These are phyloP conservation scores for Sebastolobus altivelis DNA, from an alignment of 2,797 vertebrate genomes.

Conservation along the genomic window DNA sequence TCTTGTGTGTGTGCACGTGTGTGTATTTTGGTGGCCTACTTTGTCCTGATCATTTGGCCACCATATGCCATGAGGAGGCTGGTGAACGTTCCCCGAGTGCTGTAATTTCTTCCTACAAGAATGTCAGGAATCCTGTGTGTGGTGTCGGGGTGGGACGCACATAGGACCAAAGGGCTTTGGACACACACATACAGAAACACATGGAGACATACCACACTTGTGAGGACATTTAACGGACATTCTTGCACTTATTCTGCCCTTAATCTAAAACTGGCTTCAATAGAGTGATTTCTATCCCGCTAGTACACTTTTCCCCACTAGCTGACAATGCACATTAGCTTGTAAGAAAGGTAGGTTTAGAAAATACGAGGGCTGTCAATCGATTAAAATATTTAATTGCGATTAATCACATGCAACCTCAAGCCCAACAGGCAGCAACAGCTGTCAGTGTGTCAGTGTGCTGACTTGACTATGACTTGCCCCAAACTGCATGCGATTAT, in stretches of 20 bases:
- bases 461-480: no score
- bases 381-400: no score
- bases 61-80: slow-evolving; percentile 66
- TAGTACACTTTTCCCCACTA: neutral
- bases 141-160: slow-evolving; percentile 69
- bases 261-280: slow-evolving; percentile 16
- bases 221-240: slow-evolving; percentile 18
- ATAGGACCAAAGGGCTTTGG: slow-evolving; percentile 64
- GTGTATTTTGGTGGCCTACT: slow-evolving; percentile 59
- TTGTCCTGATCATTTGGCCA: slow-evolving; percentile 67
- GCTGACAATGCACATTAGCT: neutral
- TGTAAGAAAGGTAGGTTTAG: slow-evolving; percentile 6
- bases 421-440: no score
- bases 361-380: no score
- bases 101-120: slow-evolving; percentile 73
- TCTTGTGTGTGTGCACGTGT: slow-evolving; percentile 20
- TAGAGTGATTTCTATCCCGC: slow-evolving; percentile 1
- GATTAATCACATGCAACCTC: no score
- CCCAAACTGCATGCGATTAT: no score
- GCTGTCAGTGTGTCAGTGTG: no score
- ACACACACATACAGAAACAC: slow-evolving; percentile 54
- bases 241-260: slow-evolving; percentile 1
- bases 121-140: slow-evolving; percentile 78
- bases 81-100: slow-evolving; percentile 68
- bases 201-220: slow-evolving; percentile 43